These are phyloP conservation scores for Enteromius viviparus DNA, from an alignment of 2,797 vertebrate species.

Conservation along the genomic window DNA sequence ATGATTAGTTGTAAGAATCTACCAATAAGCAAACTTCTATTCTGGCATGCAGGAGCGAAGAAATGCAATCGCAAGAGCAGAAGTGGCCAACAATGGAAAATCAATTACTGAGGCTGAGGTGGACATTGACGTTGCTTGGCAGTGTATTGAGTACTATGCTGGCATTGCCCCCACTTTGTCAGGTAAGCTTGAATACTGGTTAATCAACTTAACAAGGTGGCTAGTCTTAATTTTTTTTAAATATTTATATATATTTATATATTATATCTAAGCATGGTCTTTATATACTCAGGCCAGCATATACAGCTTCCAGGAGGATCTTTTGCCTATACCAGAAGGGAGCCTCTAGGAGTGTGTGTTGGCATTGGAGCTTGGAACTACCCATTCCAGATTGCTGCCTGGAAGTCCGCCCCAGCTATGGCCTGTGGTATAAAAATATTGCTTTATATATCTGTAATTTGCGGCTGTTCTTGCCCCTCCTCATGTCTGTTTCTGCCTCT, in stretches of 20 bases:
- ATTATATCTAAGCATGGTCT: background rate
- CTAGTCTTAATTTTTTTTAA: too few relatives aligned
- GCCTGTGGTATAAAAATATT: conserved; percentile 84
- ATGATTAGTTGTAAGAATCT: too few relatives aligned
- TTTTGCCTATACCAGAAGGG: conserved; percentile 92
- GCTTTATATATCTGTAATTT: conserved; percentile 1
- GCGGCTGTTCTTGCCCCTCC: background rate
- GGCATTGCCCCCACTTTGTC: conserved; percentile 88
- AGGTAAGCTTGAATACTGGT: conserved; percentile 70
- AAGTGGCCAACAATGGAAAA: conserved; percentile 96
- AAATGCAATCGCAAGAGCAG: conserved; percentile 83
- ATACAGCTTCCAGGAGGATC: conserved; percentile 88
- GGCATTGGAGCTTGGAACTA: conserved; percentile 98
- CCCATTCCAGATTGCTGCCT: conserved; percentile 90
- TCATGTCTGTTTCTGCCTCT: background rate
- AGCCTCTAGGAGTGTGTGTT: conserved; percentile 91
- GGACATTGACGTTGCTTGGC: conserved; percentile 88
- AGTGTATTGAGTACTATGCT: conserved; percentile 91
- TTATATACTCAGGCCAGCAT: conserved; percentile 83
- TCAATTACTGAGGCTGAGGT: conserved; percentile 87
- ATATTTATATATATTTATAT: background rate
- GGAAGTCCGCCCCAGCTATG: conserved; percentile 92
- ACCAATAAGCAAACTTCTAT: background rate
- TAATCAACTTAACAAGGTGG: background rate
- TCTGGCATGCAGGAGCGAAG: conserved; percentile 81